These are phyloP conservation scores for Esox niger DNA, from an alignment of 2,113 vertebrate genomes.

Conservation along the genomic window DNA sequence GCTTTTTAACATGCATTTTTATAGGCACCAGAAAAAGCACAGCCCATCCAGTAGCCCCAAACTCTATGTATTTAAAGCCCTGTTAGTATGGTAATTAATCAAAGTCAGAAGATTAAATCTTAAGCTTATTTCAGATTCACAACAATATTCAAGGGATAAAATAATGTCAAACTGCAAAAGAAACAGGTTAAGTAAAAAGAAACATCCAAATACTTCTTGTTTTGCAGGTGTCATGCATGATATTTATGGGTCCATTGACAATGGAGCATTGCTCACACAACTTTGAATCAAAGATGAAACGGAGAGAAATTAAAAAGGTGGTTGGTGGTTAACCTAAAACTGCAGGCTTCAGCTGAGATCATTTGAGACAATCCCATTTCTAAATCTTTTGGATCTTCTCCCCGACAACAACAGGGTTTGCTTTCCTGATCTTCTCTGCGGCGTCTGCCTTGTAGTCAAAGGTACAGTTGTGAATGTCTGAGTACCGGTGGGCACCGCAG, in stretches of 20 bases:
- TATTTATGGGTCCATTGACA: slow-evolving; percentile 73
- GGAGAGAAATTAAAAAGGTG: slow-evolving; percentile 54
- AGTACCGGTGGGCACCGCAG: slow-evolving; percentile 84
- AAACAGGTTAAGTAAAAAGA: slow-evolving; percentile 62
- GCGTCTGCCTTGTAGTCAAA: slow-evolving; percentile 90
- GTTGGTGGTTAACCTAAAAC: slow-evolving; percentile 65
- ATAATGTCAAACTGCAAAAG: slow-evolving; percentile 61
- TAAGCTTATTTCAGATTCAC: slow-evolving; percentile 63
- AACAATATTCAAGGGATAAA: slow-evolving; percentile 51
- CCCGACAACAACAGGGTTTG: slow-evolving; percentile 86
- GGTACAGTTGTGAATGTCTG: slow-evolving; percentile 85
- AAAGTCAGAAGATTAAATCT: slow-evolving; percentile 71
- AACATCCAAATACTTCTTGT: slow-evolving; percentile 76
- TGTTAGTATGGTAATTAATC: slow-evolving; percentile 75
- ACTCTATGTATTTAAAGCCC: slow-evolving; percentile 58
- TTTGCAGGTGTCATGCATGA: slow-evolving; percentile 77
- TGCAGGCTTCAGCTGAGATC: slow-evolving; percentile 47
- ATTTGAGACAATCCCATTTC: slow-evolving; percentile 59
- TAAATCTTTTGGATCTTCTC: slow-evolving; percentile 91
- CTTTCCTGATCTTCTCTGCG: slow-evolving; percentile 89
- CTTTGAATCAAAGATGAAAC: slow-evolving; percentile 45
- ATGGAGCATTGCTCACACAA: slow-evolving; percentile 47
- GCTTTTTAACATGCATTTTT: slow-evolving; percentile 75
- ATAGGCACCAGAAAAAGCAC: slow-evolving; percentile 69
- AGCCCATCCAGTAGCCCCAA: slow-evolving; percentile 68